Conservation (phyloP, 2,888 invertebrate species). For the Alcis repandata region DNA sequence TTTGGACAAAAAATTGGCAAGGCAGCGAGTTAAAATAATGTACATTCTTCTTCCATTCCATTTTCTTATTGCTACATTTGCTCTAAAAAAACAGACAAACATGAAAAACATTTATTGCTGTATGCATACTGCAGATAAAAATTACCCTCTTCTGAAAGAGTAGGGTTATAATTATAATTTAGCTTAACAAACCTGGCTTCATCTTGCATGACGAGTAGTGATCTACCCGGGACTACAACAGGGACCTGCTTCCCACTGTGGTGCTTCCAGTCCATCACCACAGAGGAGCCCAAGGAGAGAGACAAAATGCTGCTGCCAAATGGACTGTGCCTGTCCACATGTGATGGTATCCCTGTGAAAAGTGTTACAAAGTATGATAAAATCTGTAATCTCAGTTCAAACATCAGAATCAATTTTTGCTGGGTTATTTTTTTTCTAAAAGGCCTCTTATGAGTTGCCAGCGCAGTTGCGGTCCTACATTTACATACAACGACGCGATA, state of each 20-base stretch:
- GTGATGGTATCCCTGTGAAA: conserved; percentile 94
- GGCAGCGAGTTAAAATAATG: too few relatives aligned
- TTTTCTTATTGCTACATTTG: too few relatives aligned
- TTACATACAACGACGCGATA: too few relatives aligned
- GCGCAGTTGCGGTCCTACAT: too few relatives aligned
- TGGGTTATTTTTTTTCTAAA: background rate
- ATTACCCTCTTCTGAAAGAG: too few relatives aligned
- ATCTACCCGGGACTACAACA: conserved; percentile 90
- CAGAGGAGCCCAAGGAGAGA: conserved; percentile 92
- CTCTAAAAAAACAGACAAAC: too few relatives aligned
- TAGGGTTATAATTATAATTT: too few relatives aligned
- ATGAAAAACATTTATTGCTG: too few relatives aligned
- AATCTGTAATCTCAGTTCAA: background rate
- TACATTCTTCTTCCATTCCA: too few relatives aligned
- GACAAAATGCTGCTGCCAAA: conserved; percentile 96
- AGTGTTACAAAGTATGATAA: background rate
- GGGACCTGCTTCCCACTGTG: conserved; percentile 86
- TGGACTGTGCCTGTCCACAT: conserved; percentile 98
- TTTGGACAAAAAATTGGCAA: too few relatives aligned
- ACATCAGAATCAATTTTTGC: background rate
- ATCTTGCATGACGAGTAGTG: conserved; percentile 92
- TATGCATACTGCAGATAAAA: too few relatives aligned
- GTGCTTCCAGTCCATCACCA: conserved; percentile 96
- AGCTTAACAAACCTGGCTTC: conserved; percentile 88
- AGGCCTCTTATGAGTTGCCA: too few relatives aligned